phyloP scores from a whole-genome alignment of 1,140 invertebrate species.

The Dinothrombium tinctorium region DNA sequence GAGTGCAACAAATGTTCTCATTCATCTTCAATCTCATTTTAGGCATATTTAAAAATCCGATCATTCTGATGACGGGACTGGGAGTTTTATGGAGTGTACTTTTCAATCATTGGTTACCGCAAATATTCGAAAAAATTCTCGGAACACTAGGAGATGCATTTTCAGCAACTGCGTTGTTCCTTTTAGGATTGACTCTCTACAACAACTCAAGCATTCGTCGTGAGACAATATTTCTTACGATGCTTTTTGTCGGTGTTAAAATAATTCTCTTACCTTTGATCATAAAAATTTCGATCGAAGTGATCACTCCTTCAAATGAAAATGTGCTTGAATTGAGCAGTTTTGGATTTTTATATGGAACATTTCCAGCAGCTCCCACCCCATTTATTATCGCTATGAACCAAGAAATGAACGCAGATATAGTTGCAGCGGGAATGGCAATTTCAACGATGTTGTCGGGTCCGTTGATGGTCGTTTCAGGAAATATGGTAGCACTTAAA shows the following conservation, averaged over 20 bases:
- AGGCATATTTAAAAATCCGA: conserved; percentile 60
- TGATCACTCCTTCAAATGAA: not conserved
- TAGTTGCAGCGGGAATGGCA: conserved; percentile 68
- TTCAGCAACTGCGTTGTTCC: conserved; percentile 65
- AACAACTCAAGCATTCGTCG: conserved; percentile 49
- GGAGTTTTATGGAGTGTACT: conserved; percentile 63
- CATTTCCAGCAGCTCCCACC: conserved; percentile 76
- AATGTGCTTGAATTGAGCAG: conserved; percentile 31
- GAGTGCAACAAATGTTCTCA: not conserved
- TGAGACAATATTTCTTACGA: conserved; percentile 48
- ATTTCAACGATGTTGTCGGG: conserved; percentile 77
- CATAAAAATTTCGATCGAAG: conserved; percentile 27
- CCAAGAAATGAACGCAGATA: conserved; percentile 25
- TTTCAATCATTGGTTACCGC: conserved; percentile 49
- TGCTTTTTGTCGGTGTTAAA: conserved; percentile 53
- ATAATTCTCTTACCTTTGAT: conserved; percentile 63
- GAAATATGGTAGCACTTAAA: conserved; percentile 58
- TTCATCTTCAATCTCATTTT: conserved; percentile 23
- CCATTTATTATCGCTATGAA: conserved; percentile 79
- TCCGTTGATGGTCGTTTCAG: conserved; percentile 80
- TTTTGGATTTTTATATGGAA: conserved; percentile 86
- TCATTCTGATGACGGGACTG: conserved; percentile 70
- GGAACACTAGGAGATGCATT: conserved; percentile 63
- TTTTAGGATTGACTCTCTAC: conserved; percentile 75
- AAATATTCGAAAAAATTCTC: conserved; percentile 39